Conservation (phyloP, 2,113 vertebrate species). For the Phaetusa simplex region DNA sequence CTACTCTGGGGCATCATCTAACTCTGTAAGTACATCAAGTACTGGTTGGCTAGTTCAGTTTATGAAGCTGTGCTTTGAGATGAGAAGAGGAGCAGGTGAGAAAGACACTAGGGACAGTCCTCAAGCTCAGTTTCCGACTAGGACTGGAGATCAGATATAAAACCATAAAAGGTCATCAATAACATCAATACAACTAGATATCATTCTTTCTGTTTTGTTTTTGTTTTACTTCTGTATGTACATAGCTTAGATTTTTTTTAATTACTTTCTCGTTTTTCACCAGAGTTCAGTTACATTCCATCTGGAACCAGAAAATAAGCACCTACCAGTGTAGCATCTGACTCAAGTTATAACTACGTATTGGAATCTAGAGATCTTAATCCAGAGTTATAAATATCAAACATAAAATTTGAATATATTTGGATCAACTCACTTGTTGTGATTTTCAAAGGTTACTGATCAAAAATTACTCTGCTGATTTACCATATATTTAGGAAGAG, state of each 20-base stretch:
- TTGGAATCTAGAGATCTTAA: background rate
- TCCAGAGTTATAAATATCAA: conserved; percentile 13
- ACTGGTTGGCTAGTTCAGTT: background rate
- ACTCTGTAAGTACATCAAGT: background rate
- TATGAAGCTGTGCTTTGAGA: background rate
- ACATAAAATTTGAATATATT: background rate
- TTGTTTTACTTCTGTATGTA: background rate
- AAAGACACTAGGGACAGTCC: background rate
- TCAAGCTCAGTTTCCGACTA: background rate
- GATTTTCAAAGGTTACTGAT: conserved; percentile 44
- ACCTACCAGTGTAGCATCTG: background rate
- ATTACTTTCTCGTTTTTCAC: background rate
- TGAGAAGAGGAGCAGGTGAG: background rate
- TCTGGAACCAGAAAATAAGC: background rate
- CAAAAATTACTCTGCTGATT: conserved; percentile 36
- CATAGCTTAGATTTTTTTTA: background rate
- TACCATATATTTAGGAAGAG: conserved; percentile 42
- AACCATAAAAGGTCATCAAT: background rate
- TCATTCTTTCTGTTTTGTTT: background rate
- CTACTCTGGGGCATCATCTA: background rate
- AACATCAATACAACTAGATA: background rate
- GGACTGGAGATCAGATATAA: background rate
- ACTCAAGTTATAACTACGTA: background rate
- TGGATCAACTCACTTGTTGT: conserved; percentile 16
- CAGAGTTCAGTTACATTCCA: background rate